These are phyloP conservation scores for Rhagonycha fulva DNA, from an alignment of 2,888 invertebrate species.

Conservation along the genomic window DNA sequence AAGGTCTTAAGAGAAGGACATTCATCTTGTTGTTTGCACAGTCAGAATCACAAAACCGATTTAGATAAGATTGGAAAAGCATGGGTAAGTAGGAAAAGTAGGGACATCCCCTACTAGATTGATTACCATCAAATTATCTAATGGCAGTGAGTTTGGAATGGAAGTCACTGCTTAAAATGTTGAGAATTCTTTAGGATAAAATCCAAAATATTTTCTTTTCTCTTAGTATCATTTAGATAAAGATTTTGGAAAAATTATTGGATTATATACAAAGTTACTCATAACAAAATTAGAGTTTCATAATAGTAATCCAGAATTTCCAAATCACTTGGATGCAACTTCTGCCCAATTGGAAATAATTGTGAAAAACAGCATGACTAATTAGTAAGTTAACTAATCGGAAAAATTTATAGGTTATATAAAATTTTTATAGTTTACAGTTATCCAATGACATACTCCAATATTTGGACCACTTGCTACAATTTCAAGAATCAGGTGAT, in stretches of 20 bases:
- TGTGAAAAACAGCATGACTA: slow-evolving; percentile 91
- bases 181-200: neutral
- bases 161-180: no score
- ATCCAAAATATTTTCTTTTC: neutral
- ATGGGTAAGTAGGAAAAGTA: slow-evolving; percentile 69
- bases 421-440: slow-evolving; percentile 71
- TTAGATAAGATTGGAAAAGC: slow-evolving; percentile 87
- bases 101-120: neutral
- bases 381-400: slow-evolving; percentile 71
- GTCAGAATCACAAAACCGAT: slow-evolving; percentile 77
- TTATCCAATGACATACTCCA: slow-evolving; percentile 97
- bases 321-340: slow-evolving; percentile 87
- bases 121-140: neutral
- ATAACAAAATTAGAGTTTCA: slow-evolving; percentile 94
- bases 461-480: slow-evolving; percentile 94
- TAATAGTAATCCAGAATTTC: slow-evolving; percentile 88
- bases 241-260: slow-evolving; percentile 92
- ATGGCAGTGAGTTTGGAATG: neutral
- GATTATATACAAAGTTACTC: slow-evolving; percentile 83
- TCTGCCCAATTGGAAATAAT: slow-evolving; percentile 84
- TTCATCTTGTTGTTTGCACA: slow-evolving; percentile 83
- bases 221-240: slow-evolving; percentile 84
- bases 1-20: slow-evolving; percentile 97
- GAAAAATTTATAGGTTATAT: slow-evolving; percentile 4
- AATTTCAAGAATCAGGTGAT: slow-evolving; percentile 84